Evolutionary conservation across 2,113 vertebrate species (phyloP), one percentile per base, ranked within the genome.

Genomic region (Oceanites oceanicus): DNA sequence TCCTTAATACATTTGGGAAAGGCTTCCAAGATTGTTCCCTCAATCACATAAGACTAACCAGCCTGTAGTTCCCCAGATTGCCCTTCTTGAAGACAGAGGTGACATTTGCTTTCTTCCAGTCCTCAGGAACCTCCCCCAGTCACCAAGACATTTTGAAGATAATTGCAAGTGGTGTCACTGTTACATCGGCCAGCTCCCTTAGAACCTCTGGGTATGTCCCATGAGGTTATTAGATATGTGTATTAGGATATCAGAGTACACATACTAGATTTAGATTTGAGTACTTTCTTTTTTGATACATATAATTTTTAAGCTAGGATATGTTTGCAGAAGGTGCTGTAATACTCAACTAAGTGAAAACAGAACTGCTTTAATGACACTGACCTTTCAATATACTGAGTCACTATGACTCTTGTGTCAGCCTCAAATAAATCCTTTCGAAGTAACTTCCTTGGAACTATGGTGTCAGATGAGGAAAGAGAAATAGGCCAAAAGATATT

Each of bases 321-420:
- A n/a, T 38, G 30, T 91, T 89, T 96, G 55, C 26, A 72, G 80
- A 88, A 90, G 77, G 82, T 86, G 44, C 71, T 56, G 55, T 87
- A 86, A 92, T 88, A 47, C 50, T 61, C 5, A 0, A 29, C 86
- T 97, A 95, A 97, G 27, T 95, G 92, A 96, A 97, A 97, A 96
- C 91, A 97, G 94, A 89, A 50, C 63, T 95, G 63, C 5, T 56
- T 86, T 90, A 91, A 94, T 92, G 74, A 78, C 85, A 38, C n/a
- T 95, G 95, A 95, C 88, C 80, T 97, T 89, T 77, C 66, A 87
- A 73, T 76, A 67, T 56, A 85, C 70, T 96, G 95, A 97, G 78
- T 97, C 92, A 92, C 53, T 23, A 40, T 91, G 86, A 90, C 74
- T 97, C 91, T 71, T 59, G 44, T 86, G 59, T 86, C 40, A 55